These are phyloP conservation scores for Polylopha cassiicola DNA, from an alignment of 2,888 invertebrate species.

Conservation along the genomic window DNA sequence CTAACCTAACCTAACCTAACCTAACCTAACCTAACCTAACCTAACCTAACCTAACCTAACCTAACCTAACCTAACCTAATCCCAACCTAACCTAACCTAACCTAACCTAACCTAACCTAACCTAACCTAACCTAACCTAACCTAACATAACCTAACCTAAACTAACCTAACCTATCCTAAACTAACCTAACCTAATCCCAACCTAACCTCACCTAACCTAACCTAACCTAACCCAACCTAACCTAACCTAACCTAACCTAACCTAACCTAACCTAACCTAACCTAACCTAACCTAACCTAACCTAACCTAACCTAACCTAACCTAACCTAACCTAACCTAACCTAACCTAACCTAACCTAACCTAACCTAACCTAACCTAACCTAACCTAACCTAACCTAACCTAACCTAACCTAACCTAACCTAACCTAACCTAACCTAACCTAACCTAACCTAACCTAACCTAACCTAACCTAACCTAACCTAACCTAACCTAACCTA, in stretches of 20 bases:
- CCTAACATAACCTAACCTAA: too few relatives aligned
- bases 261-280: conserved; percentile 19
- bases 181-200: conserved; percentile 15
- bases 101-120: conserved; percentile 15
- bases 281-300: conserved; percentile 20
- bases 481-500: conserved; percentile 20
- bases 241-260: conserved; percentile 20
- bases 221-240: conserved; percentile 19
- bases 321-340: conserved; percentile 20
- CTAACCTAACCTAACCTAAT: conserved; percentile 10
- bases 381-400: conserved; percentile 22
- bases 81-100: conserved; percentile 14
- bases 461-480: conserved; percentile 21
- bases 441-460: conserved; percentile 22
- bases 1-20: not conserved
- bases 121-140: conserved; percentile 17
- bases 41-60: not conserved
- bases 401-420: conserved; percentile 22
- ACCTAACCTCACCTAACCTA: conserved; percentile 18
- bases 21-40: not conserved
- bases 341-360: conserved; percentile 16
- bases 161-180: conserved; percentile 11
- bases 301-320: conserved; percentile 20
- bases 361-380: conserved; percentile 21
- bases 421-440: conserved; percentile 22